These are phyloP conservation scores for Selenia dentaria DNA, from an alignment of 2,888 invertebrate species.

Conservation along the genomic window DNA sequence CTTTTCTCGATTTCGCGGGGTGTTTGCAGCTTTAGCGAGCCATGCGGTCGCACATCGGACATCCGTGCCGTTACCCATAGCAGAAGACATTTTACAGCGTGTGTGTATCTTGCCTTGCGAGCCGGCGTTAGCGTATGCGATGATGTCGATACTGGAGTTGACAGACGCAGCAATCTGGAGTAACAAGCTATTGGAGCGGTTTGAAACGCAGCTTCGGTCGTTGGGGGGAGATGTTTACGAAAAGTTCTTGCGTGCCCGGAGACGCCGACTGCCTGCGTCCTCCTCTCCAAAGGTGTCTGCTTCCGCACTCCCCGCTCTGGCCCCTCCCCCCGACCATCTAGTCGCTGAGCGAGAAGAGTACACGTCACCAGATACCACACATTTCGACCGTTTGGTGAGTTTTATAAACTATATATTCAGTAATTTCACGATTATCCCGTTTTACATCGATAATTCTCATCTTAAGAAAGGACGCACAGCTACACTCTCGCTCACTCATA, in stretches of 20 bases:
- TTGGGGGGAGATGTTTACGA: conserved; percentile 37
- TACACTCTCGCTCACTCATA: too few species aligned
- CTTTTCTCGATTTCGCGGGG: conserved; percentile 63
- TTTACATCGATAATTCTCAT: too few species aligned
- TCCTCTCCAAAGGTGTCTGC: neutral
- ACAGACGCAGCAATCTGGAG: conserved; percentile 52
- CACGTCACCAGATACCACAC: conserved; percentile 65
- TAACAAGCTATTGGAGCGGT: conserved; percentile 45
- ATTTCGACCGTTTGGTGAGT: conserved; percentile 61
- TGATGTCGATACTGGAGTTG: conserved; percentile 52
- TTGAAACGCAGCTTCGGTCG: conserved; percentile 49
- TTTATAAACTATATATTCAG: too few species aligned
- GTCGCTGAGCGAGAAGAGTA: conserved; percentile 27
- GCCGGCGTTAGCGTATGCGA: conserved; percentile 42
- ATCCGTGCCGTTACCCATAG: conserved; percentile 46
- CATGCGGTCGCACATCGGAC: conserved; percentile 46
- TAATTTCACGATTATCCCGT: too few species aligned
- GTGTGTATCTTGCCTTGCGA: conserved; percentile 64
- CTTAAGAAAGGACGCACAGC: too few species aligned
- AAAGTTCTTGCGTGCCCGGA: conserved; percentile 35
- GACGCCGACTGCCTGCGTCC: neutral
- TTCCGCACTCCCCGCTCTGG: neutral
- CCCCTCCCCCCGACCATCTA: neutral
- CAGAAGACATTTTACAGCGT: conserved; percentile 57
- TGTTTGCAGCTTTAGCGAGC: conserved; percentile 59